These are phyloP conservation scores for Macrophya alboannulata DNA, from an alignment of 2,888 invertebrate species.

Conservation along the genomic window DNA sequence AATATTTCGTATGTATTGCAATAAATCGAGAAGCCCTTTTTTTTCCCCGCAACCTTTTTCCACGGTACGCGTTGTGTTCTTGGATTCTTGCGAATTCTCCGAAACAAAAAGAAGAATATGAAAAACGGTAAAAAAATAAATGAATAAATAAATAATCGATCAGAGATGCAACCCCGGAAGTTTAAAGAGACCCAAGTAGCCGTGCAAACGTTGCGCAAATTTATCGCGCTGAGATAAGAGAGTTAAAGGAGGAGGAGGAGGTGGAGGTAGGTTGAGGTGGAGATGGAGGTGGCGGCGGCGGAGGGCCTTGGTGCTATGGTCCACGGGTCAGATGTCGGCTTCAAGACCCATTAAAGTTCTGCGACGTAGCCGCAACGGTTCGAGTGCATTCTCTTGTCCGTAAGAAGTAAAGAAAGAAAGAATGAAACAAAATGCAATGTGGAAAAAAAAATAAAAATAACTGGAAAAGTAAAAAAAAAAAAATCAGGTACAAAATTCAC, in stretches of 20 bases:
- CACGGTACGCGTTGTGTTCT: not conserved
- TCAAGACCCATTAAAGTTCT: conserved; percentile 49
- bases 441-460: not conserved
- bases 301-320: not conserved
- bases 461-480: conserved; percentile 11
- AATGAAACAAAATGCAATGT: not conserved
- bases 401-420: not conserved
- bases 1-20: not conserved
- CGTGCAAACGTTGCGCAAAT: conserved; percentile 48
- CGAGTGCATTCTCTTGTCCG: conserved; percentile 53
- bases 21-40: not conserved
- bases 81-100: not conserved
- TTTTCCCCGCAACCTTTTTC: not conserved
- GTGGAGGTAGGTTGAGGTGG: not conserved
- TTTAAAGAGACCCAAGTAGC: conserved; percentile 39
- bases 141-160: not conserved
- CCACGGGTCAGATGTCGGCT: conserved; percentile 48
- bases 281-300: not conserved
- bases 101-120: not conserved
- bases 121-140: not conserved
- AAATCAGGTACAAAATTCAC: conserved; percentile 12
- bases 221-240: conserved; percentile 52
- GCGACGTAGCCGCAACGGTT: conserved; percentile 33
- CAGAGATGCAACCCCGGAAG: conserved; percentile 48
- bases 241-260: not conserved